Conservation (phyloP, 2,797 vertebrate genomes). For the Xiphophorus birchmanni region DNA sequence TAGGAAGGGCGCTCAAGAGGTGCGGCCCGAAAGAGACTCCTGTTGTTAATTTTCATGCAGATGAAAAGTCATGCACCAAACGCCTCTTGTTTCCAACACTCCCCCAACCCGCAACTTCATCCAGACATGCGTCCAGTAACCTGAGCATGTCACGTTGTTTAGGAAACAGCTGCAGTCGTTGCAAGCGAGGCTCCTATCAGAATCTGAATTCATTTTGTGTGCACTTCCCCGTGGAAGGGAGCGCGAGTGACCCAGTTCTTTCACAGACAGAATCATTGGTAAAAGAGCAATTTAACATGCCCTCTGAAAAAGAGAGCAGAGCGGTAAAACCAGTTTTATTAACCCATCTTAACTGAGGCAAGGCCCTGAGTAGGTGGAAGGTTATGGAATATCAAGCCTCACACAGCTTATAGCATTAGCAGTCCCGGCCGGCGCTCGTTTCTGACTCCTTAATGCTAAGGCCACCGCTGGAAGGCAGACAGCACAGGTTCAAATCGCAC, state of each 20-base stretch:
- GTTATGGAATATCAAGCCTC: slow-evolving; percentile 37
- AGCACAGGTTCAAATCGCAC: slow-evolving; percentile 53
- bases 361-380: slow-evolving; percentile 55
- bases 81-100: slow-evolving; percentile 21
- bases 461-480: slow-evolving; percentile 46
- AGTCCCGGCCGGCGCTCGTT: slow-evolving; percentile 17
- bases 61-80: slow-evolving; percentile 25
- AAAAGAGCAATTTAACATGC: slow-evolving; percentile 68
- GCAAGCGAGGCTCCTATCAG: slow-evolving; percentile 59
- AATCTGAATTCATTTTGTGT: slow-evolving; percentile 58
- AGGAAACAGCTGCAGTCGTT: slow-evolving; percentile 54
- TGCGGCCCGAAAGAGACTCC: not conserved
- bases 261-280: slow-evolving; percentile 62
- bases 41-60: slow-evolving; percentile 30
- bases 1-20: slow-evolving; percentile 12
- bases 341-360: slow-evolving; percentile 52
- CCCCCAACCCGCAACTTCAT: slow-evolving; percentile 28
- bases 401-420: slow-evolving; percentile 22
- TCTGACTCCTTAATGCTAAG: slow-evolving; percentile 36
- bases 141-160: slow-evolving; percentile 59
- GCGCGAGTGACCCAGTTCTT: slow-evolving; percentile 75
- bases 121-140: slow-evolving; percentile 59
- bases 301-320: slow-evolving; percentile 47
- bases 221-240: slow-evolving; percentile 53
- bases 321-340: slow-evolving; percentile 60